Percentiles rank a stretch among this genome's conserved stretches.
These are phyloP conservation scores for Lithosia quadra DNA, from an alignment of 2,888 invertebrate species.

Conservation along the genomic window DNA sequence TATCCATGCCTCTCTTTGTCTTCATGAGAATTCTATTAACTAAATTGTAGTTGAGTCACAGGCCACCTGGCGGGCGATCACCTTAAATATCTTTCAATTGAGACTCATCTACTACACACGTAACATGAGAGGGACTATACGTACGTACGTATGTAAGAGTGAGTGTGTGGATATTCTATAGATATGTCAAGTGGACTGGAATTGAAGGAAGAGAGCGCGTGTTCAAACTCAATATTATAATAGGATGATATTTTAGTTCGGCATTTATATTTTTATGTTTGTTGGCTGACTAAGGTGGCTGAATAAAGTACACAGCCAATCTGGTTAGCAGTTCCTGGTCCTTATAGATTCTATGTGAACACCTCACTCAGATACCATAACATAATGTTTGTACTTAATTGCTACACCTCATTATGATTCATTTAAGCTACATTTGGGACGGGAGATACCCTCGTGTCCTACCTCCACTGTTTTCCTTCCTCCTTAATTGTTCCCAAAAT, in stretches of 20 bases:
- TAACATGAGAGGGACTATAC: slow-evolving; percentile 11
- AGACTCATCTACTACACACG: slow-evolving; percentile 39
- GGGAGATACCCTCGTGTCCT: no score
- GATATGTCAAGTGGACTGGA: slow-evolving; percentile 13
- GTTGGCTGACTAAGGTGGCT: no score
- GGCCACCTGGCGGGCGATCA: slow-evolving; percentile 77
- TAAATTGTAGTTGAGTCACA: slow-evolving; percentile 73
- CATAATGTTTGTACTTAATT: no score
- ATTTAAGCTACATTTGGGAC: no score
- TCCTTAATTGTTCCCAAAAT: no score
- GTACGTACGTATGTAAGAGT: background rate
- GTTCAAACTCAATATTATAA: slow-evolving; percentile 5
- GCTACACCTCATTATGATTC: no score
- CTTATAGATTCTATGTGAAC: background rate
- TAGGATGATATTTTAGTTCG: background rate
- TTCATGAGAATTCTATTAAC: slow-evolving; percentile 62
- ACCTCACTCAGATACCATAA: background rate
- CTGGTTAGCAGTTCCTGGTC: background rate
- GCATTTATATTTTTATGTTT: background rate
- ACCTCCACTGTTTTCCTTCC: no score
- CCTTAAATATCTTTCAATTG: slow-evolving; percentile 63
- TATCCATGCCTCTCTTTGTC: slow-evolving; percentile 50
- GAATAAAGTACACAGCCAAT: no score
- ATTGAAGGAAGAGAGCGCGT: slow-evolving; percentile 13
- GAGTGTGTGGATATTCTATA: slow-evolving; percentile 14